These are phyloP conservation scores for Didymodactylos carnosus DNA, from an alignment of 2,888 invertebrate species.

Conservation along the genomic window DNA sequence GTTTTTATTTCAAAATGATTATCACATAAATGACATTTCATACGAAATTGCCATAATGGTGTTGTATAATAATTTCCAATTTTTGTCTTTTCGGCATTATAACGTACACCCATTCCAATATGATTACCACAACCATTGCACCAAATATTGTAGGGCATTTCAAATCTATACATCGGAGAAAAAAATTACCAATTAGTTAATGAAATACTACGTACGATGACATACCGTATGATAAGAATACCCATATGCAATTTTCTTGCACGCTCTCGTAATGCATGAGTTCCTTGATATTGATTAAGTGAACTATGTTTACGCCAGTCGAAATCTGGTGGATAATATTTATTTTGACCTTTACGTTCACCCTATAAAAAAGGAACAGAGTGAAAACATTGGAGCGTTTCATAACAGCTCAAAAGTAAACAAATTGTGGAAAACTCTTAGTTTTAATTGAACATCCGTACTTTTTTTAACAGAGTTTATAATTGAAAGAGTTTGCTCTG, in stretches of 20 bases:
- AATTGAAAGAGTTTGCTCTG: too few species aligned
- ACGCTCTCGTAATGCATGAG: conserved; percentile 81
- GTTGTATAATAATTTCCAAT: conserved; percentile 93
- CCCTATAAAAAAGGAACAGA: conserved; percentile 55
- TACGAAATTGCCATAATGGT: conserved; percentile 85
- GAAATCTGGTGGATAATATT: conserved; percentile 96
- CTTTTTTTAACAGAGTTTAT: too few species aligned
- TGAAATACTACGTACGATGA: background rate
- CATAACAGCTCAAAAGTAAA: too few species aligned
- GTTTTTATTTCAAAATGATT: conserved; percentile 94
- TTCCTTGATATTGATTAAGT: conserved; percentile 70
- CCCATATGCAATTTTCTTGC: conserved; percentile 85
- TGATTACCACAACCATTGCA: conserved; percentile 93
- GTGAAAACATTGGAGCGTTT: too few species aligned
- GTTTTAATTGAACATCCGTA: too few species aligned
- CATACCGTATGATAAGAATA: conserved; percentile 64
- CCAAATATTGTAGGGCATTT: conserved; percentile 99
- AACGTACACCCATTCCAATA: conserved; percentile 95
- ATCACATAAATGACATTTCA: conserved; percentile 95
- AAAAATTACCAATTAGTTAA: background rate
- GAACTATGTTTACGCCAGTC: conserved; percentile 73
- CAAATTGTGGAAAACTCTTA: too few species aligned
- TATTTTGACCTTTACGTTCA: conserved; percentile 88
- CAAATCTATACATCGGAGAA: conserved; percentile 45
- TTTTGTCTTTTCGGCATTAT: conserved; percentile 48